Base-by-base conservation (phyloP, 2,888 invertebrate species). In the Synergus umbraculus region DNA sequence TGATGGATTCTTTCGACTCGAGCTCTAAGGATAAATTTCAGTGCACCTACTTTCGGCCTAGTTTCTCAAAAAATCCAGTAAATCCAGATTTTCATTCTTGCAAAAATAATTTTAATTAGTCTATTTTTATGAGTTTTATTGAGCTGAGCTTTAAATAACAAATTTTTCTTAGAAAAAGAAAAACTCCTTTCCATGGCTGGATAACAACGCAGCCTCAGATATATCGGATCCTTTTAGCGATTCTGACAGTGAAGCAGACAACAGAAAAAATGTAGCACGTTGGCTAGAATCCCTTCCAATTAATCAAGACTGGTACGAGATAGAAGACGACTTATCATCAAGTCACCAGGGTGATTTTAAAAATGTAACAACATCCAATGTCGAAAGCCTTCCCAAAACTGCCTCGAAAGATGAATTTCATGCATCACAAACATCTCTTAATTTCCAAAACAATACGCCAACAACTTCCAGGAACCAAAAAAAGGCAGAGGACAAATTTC, bases 191-290 rank as follows among this genome's bases (percentile, higher is more conserved):
- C 43, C 46, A n/a, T 76, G 37, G 54, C 4, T 73, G 37, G n/a
- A 54, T 54, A 54, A 54, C 49, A 46, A 22, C 9, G 12, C 22
- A 15, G 22, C 22, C 4, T 69, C 69, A 2, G 29, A 29, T 69
- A 29, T 29, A 4, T n/a, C 73, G 41, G 73, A 54, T 73, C 49
- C 73, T 13, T 82, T 76, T 15, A 87, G 82, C 67, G 86, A 88
- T 77, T 84, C 85, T 0, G 86, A 85, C 3, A 85, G 83, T 77
- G 87, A 88, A 10, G 46, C 73, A 1, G 86, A 87, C 10, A 86
- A 80, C 63, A 78, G 76, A 9, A 77, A 46, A 46, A 84, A 84
- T 67, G 83, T 85, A 0, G 67, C 66, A 4, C 73, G 82, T 29
- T 87, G 87, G 85, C 46, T 86, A 43, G 79, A 83, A 73, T 85